Evolutionary conservation across 1,140 invertebrate genomes (phyloP).

Genomic region (Drosophila bocqueti): DNA sequence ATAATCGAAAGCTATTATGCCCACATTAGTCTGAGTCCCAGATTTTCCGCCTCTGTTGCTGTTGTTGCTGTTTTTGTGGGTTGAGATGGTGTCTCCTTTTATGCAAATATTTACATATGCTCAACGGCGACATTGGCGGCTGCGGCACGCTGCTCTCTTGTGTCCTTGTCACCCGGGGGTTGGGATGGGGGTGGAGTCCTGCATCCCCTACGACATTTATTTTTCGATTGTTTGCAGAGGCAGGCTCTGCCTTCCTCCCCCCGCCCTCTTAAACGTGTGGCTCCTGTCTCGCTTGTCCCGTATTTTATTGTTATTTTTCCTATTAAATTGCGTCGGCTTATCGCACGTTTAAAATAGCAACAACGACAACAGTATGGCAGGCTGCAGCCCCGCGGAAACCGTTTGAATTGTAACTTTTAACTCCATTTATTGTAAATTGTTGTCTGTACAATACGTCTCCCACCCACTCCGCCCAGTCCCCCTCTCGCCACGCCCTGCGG

Average conservation of each 20-base stretch:
- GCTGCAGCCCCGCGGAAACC: constrained; percentile 32
- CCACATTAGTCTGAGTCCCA: constrained; percentile 69
- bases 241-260: constrained; percentile 16
- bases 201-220: constrained; percentile 59
- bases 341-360: constrained; percentile 79
- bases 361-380: constrained; percentile 47
- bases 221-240: constrained; percentile 73
- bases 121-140: constrained; percentile 48
- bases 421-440: constrained; percentile 84
- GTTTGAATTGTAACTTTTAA: constrained; percentile 83
- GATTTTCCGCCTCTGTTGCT: constrained; percentile 45
- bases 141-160: constrained; percentile 64
- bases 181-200: not conserved
- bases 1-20: constrained; percentile 83
- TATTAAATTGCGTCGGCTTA: constrained; percentile 83
- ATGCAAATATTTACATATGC: constrained; percentile 81
- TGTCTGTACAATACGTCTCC: constrained; percentile 44
- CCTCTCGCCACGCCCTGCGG: constrained; percentile 14
- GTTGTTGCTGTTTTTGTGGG: constrained; percentile 32
- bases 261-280: not conserved
- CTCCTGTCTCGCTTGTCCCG: constrained; percentile 59
- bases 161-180: constrained; percentile 53
- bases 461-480: not conserved
- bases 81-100: constrained; percentile 53
- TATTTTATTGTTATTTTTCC: constrained; percentile 84